phyloP scores from a whole-genome alignment of 2,888 invertebrate genomes.

The Pristionchus arcanus region DNA sequence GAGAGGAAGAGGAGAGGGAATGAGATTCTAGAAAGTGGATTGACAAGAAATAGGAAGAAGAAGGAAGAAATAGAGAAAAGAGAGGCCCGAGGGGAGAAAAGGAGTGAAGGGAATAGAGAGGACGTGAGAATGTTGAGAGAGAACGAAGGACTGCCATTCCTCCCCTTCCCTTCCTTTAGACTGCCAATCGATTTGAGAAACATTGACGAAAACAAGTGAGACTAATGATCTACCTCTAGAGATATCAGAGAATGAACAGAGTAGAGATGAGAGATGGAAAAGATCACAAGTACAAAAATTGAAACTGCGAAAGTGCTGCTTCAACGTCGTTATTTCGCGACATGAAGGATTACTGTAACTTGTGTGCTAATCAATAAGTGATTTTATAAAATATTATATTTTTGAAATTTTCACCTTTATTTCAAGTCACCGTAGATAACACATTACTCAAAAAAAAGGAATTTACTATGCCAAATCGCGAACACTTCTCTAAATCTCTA shows the following conservation, averaged over 20 bases:
- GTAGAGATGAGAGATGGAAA: neutral
- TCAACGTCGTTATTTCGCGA: neutral
- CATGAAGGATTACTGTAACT: too few species aligned
- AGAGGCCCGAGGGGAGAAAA: neutral
- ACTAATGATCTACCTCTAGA: neutral
- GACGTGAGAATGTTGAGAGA: conserved; percentile 23
- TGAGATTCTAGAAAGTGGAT: neutral
- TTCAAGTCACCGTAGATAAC: too few species aligned
- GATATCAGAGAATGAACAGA: neutral
- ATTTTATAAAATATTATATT: too few species aligned
- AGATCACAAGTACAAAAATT: neutral
- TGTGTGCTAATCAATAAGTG: too few species aligned
- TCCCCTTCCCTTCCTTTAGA: neutral
- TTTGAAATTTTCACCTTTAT: too few species aligned
- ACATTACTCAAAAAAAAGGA: too few species aligned
- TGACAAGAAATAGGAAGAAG: conserved; percentile 1
- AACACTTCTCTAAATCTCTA: too few species aligned
- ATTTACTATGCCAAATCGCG: too few species aligned
- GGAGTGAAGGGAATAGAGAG: neutral
- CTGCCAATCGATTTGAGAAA: conserved; percentile 24
- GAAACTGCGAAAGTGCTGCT: neutral
- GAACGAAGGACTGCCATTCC: conserved; percentile 34
- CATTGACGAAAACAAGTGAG: conserved; percentile 19
- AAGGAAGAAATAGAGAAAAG: neutral
- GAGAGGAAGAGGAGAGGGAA: neutral